Evolutionary conservation across 2,113 vertebrate species (phyloP), one percentile per base, ranked within the genome.

Genomic region (Jacana jacana): DNA sequence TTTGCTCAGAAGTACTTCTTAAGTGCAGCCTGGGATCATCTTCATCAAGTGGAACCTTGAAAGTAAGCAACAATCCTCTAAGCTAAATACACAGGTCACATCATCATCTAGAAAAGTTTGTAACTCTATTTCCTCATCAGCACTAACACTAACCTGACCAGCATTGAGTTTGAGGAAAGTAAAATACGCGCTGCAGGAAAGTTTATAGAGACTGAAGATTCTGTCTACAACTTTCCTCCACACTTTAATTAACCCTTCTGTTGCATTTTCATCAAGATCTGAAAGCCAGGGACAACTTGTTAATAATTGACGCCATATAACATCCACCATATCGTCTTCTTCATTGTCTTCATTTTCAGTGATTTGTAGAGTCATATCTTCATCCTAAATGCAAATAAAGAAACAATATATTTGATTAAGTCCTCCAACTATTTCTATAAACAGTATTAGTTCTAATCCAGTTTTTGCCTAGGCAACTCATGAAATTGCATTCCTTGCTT

Each of bases 81-180:
- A 85, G 49, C 49, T 90, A 39, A 94, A 20, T 42, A 54, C 11
- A 61, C 1, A 31, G 25, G 2, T 63, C 22, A 4, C 11, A 22
- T 17, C 4, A 65, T 8, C 6, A 48, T 40, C 66, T 52, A 51
- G 12, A 54, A 40, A 18, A 30, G 15, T 31, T 63, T 46, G 27
- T 30, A 33, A 57, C 25, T 31, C 23, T 25, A 49, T n/a, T 80
- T 79, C 31, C 69, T 76, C 19, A 73, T 54, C 57, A 65, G 23
- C 17, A 55, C 44, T 33, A 86, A 69, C 27, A 42, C 61, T 64
- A 77, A 77, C 99, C 98, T 99, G 99, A 77, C 99, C 99, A 30
- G 99, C 99, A 16, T 99, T 99, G 57, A 99, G 99, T 86, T 99
- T 99, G 54, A 99, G 98, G 92, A 99, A 99, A 85, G 99, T 99